Evolutionary conservation across 2,797 vertebrate species (phyloP).

Genomic region (Fistularia commersonii): DNA sequence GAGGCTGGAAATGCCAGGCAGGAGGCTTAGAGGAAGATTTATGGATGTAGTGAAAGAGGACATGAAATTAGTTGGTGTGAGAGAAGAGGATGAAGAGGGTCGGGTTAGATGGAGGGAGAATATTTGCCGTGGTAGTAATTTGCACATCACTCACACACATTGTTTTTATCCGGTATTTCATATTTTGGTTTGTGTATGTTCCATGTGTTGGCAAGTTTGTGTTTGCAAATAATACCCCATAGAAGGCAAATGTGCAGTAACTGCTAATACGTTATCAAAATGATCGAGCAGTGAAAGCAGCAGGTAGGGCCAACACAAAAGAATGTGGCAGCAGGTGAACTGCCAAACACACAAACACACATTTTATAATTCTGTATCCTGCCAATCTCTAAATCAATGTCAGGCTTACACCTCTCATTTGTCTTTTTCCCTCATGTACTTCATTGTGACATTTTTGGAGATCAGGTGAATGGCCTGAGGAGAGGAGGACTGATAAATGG

Average conservation of each 20-base stretch:
- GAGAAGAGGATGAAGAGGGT: no score
- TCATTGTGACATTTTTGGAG: slow-evolving; percentile 52
- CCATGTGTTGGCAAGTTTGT: slow-evolving; percentile 9
- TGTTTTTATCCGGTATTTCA: no score
- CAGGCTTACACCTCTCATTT: slow-evolving; percentile 9
- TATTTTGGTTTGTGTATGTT: not conserved
- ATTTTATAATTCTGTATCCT: slow-evolving; percentile 37
- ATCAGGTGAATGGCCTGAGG: slow-evolving; percentile 58
- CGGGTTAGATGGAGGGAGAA: no score
- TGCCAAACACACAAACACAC: slow-evolving; percentile 22
- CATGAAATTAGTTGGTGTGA: no score
- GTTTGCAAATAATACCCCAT: not conserved
- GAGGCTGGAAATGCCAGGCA: no score
- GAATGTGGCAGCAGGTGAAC: slow-evolving; percentile 38
- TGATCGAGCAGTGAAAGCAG: slow-evolving; percentile 61
- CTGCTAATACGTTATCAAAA: slow-evolving; percentile 66
- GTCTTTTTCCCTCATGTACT: not conserved
- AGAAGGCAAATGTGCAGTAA: slow-evolving; percentile 54
- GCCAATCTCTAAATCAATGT: slow-evolving; percentile 35
- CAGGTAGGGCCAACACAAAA: slow-evolving; percentile 49
- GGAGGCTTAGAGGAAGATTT: no score
- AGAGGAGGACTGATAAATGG: slow-evolving; percentile 62
- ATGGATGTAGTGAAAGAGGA: no score
- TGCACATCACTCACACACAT: no score
- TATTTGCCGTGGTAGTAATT: no score